Conservation (phyloP, 1,140 invertebrate species). For the Hycleus phaleratus region DNA sequence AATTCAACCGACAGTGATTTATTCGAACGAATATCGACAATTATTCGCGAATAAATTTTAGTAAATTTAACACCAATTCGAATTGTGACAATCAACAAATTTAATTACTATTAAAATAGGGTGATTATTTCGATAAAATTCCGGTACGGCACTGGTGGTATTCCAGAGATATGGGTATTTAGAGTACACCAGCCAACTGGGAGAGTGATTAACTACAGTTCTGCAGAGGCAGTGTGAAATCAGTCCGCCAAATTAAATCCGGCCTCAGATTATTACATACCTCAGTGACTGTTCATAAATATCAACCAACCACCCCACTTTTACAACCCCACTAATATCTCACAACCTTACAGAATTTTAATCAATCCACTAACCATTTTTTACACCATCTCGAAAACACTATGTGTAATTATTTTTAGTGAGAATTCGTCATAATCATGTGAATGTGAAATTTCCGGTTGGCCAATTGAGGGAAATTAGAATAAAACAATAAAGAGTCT, state of each 20-base stretch:
- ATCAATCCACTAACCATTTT: too few species aligned
- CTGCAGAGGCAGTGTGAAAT: constrained; percentile 44
- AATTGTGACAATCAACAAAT: too few species aligned
- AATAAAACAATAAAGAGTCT: constrained; percentile 28
- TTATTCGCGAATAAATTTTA: not conserved
- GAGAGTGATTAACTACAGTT: constrained; percentile 39
- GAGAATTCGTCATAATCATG: too few species aligned
- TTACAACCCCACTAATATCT: too few species aligned
- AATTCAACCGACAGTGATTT: too few species aligned
- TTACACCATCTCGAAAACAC: too few species aligned
- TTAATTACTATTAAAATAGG: not conserved
- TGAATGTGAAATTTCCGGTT: too few species aligned
- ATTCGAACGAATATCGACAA: not conserved
- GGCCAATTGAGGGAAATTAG: constrained; percentile 17
- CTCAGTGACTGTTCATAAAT: constrained; percentile 59
- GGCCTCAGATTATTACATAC: constrained; percentile 59
- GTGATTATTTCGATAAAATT: not conserved
- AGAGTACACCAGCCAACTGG: constrained; percentile 8
- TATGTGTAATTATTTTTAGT: too few species aligned
- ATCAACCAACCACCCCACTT: constrained; percentile 27
- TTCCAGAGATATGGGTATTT: constrained; percentile 4
- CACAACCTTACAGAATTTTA: too few species aligned
- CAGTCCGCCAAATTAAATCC: constrained; percentile 60
- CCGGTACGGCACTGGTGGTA: constrained; percentile 9
- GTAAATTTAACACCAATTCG: not conserved